phyloP scores from a whole-genome alignment of 1,140 invertebrate species.

The Hirudo medicinalis region DNA sequence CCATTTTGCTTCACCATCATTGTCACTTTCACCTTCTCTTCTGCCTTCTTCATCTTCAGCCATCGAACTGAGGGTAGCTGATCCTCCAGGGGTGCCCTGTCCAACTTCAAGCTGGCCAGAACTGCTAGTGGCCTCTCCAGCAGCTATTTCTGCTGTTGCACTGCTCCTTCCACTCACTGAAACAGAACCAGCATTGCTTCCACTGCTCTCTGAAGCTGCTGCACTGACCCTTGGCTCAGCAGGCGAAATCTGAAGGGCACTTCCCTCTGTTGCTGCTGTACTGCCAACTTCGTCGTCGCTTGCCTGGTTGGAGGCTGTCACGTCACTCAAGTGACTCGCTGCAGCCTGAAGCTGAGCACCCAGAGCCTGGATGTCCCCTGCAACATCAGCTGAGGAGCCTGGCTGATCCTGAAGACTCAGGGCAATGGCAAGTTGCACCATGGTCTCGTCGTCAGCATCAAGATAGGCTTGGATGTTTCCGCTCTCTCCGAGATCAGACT shows the following conservation, averaged over 20 bases:
- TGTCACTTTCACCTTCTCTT: neutral
- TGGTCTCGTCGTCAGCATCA: conserved; percentile 84
- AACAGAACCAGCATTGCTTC: conserved; percentile 75
- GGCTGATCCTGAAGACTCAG: conserved; percentile 64
- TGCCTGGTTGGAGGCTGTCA: conserved; percentile 65
- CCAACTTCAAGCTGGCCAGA: neutral
- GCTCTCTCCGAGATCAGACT: conserved; percentile 54
- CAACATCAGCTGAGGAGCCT: conserved; percentile 26
- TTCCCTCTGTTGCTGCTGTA: conserved; percentile 79
- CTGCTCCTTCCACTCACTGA: conserved; percentile 70
- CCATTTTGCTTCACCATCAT: neutral
- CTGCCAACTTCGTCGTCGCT: conserved; percentile 82
- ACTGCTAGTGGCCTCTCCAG: neutral
- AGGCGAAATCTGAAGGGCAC: conserved; percentile 73
- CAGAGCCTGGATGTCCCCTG: neutral
- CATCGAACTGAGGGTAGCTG: neutral
- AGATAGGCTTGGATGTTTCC: conserved; percentile 57
- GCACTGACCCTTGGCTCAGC: conserved; percentile 51
- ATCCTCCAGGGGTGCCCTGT: neutral
- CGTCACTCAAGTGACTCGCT: conserved; percentile 57
- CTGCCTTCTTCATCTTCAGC: neutral
- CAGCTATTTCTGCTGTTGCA: conserved; percentile 37
- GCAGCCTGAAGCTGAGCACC: neutral
- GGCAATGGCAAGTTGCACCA: conserved; percentile 88
- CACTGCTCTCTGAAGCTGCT: conserved; percentile 63